phyloP scores from a whole-genome alignment of 2,888 invertebrate species.

The Pachymerium ferrugineum region DNA sequence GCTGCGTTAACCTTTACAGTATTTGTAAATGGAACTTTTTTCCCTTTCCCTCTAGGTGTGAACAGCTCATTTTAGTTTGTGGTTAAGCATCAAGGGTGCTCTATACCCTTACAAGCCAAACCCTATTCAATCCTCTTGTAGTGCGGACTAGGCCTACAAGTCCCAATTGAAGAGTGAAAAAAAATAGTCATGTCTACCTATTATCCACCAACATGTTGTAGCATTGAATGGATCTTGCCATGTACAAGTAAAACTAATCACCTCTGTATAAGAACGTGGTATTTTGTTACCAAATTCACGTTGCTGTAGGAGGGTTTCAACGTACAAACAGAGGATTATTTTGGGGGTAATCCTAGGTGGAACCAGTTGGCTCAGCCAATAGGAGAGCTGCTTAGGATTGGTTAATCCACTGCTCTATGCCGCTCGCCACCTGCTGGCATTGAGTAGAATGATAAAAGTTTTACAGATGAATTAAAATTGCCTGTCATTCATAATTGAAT shows the following conservation, averaged over 20 bases:
- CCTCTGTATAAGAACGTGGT: background rate
- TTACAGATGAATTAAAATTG: slow-evolving; percentile 19
- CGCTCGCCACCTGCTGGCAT: slow-evolving; percentile 16
- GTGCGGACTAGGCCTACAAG: slow-evolving; percentile 1
- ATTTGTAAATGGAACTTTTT: no score
- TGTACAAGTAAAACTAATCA: slow-evolving; percentile 27
- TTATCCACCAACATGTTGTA: slow-evolving; percentile 21
- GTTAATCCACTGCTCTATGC: slow-evolving; percentile 6
- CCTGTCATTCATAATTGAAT: slow-evolving; percentile 22
- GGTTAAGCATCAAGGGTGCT: slow-evolving; percentile 24
- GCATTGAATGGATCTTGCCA: slow-evolving; percentile 17
- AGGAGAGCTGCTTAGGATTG: slow-evolving; percentile 22
- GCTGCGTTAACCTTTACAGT: no score
- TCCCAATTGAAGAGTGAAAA: slow-evolving; percentile 10
- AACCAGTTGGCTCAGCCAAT: slow-evolving; percentile 27
- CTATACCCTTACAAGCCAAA: slow-evolving; percentile 18
- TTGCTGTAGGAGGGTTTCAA: background rate
- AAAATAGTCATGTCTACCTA: slow-evolving; percentile 19
- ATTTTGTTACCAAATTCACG: background rate
- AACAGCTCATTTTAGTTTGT: slow-evolving; percentile 25
- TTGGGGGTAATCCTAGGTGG: slow-evolving; percentile 20
- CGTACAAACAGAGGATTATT: slow-evolving; percentile 24
- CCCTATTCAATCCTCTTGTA: slow-evolving; percentile 22
- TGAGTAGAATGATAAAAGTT: slow-evolving; percentile 2
- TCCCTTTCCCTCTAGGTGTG: background rate